Percentiles rank a stretch among this genome's conserved stretches.
Evolutionary conservation across 2,888 invertebrate genomes (phyloP).

Genomic region (Yponomeuta plumbellus): DNA sequence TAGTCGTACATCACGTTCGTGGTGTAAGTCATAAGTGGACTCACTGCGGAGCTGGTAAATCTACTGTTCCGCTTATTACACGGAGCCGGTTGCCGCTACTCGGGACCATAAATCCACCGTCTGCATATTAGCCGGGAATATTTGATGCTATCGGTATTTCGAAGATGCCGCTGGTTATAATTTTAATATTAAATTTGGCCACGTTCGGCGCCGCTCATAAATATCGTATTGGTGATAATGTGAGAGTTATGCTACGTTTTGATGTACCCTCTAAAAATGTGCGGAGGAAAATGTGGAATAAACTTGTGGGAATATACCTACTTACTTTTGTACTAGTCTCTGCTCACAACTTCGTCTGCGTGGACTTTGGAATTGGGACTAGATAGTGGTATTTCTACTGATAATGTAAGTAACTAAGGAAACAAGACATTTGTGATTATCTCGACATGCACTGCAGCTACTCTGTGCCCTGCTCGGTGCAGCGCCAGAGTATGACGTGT

Average conservation of each 20-base stretch:
- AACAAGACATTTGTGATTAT: no score
- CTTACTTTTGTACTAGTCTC: no score
- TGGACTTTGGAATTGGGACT: no score
- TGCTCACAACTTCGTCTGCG: no score
- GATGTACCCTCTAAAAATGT: not conserved
- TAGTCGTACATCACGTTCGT: no score
- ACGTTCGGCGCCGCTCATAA: not conserved
- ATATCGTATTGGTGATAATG: not conserved
- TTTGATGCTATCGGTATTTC: conserved; percentile 26
- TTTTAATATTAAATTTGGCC: conserved; percentile 2
- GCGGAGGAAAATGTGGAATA: not conserved
- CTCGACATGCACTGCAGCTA: no score
- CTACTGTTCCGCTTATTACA: not conserved
- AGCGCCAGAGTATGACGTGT: no score
- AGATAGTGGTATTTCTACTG: no score
- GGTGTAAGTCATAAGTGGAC: no score
- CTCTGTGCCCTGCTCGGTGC: no score
- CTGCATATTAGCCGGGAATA: conserved; percentile 33
- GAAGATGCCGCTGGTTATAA: not conserved
- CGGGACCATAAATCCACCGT: conserved; percentile 30
- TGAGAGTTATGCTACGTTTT: not conserved
- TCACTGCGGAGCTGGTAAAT: not conserved
- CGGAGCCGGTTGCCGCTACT: not conserved
- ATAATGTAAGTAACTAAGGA: no score
- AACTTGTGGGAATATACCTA: no score